Evolutionary conservation across 2,888 invertebrate genomes (phyloP).

Genomic region (Slavum lentiscoides): DNA sequence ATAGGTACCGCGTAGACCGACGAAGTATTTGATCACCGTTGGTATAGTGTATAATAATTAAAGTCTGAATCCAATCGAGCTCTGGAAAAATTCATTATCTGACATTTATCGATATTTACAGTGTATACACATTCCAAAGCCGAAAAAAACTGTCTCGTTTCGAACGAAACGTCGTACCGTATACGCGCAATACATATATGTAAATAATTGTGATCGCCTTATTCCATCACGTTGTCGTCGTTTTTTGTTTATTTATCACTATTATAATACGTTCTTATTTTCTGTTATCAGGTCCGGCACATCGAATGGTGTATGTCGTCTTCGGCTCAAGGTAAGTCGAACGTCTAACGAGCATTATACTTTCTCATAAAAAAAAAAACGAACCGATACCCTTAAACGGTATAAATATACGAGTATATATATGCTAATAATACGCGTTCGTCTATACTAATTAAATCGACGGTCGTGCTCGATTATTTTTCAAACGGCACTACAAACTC

Average conservation of each 20-base stretch:
- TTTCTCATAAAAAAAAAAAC: background rate
- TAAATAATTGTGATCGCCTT: too few relatives aligned
- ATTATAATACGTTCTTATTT: background rate
- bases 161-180: too few relatives aligned
- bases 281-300: conserved; percentile 32
- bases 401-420: background rate
- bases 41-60: too few relatives aligned
- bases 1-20: too few relatives aligned
- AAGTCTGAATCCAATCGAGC: too few relatives aligned
- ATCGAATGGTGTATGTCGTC: conserved; percentile 50
- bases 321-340: conserved; percentile 41
- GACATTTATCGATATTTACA: too few relatives aligned
- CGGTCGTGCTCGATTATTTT: conserved; percentile 29
- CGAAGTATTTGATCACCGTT: too few relatives aligned
- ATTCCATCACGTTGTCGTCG: background rate
- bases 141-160: too few relatives aligned
- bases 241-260: background rate
- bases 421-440: background rate
- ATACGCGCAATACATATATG: too few relatives aligned
- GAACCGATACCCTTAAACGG: background rate
- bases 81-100: too few relatives aligned
- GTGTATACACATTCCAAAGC: too few relatives aligned
- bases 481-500: background rate
- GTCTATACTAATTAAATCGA: conserved; percentile 17
- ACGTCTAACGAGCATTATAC: background rate